Evolutionary conservation across 2,113 vertebrate genomes (phyloP).

Genomic region (Tragelaphus strepsiceros): DNA sequence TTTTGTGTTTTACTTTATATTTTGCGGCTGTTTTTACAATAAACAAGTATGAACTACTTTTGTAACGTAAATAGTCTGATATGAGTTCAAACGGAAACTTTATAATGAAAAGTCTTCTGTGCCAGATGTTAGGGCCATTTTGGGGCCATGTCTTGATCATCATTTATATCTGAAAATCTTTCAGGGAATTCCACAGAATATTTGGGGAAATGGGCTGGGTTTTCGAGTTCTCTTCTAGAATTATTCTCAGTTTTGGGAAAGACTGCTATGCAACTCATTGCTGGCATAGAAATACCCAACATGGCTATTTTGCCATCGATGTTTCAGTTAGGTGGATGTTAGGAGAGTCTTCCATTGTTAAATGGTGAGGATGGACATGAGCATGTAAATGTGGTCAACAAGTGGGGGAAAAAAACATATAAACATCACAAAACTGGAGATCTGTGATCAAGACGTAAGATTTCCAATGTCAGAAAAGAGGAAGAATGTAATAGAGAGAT

Average conservation of each 20-base stretch:
- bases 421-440: neutral
- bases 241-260: neutral
- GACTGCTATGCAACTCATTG: neutral
- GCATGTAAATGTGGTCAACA: neutral
- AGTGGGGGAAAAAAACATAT: neutral
- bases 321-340: neutral
- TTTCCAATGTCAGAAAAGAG: neutral
- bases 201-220: neutral
- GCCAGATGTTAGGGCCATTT: neutral
- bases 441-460: neutral
- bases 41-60: slow-evolving; percentile 11
- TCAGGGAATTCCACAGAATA: neutral
- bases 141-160: neutral
- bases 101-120: neutral
- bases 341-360: neutral
- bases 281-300: neutral
- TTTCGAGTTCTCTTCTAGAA: neutral
- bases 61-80: slow-evolving; percentile 37
- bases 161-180: neutral
- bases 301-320: neutral
- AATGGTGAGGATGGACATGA: neutral
- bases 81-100: neutral
- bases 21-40: slow-evolving; percentile 45
- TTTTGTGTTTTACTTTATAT: slow-evolving; percentile 14
- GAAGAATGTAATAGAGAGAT: neutral